Evolutionary conservation across 2,797 vertebrate species (phyloP), one percentile per base, ranked within the genome.

Genomic region (Acanthiza pusilla): DNA sequence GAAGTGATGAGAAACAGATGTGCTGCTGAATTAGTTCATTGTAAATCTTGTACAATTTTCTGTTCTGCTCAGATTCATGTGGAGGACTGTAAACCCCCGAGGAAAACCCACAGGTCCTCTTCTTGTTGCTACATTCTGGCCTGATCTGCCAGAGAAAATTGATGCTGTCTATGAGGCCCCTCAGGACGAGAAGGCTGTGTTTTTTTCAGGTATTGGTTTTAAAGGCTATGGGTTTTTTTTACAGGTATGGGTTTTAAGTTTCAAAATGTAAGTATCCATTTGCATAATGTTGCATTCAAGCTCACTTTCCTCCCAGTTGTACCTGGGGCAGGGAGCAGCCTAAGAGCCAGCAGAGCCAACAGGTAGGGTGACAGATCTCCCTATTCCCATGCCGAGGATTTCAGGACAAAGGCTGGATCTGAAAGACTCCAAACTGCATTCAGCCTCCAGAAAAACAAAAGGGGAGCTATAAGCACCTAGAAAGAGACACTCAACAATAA

Each of bases 121-220:
- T 97, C 98, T 99, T 20, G 98, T 99, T 80, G 99, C 98, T 96
- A 99, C 99, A 12, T 99, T 99, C 98, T 99, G 99, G 99, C 97
- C 98, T 32, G 99, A 99, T 68, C 97, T 99, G 72, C 99, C 99
- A 11, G 97, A 98, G 79, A 99, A 98, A 97, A 98, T 99, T 4
- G 99, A 99, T 36, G 99, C 99, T 23, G 99, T 98, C 67, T 99
- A 99, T 5, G 99, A 99, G 97, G 98, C 98, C 85, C 99, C 99
- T 27, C 97, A 98, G 93, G 99, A 99, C 1, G 99, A 99, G 96
- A 99, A 99, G 91, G 98, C 99, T 0, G 98, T 99, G 42, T 99
- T 99, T 98, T 99, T 99, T 76, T 96, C 99, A 99, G 99, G 99
- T 99, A 96, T 32, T 66, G 60, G 8, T 32, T 90, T 74, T 45